Base-by-base conservation (phyloP, 2,888 invertebrate genomes). In the Selenia dentaria region DNA sequence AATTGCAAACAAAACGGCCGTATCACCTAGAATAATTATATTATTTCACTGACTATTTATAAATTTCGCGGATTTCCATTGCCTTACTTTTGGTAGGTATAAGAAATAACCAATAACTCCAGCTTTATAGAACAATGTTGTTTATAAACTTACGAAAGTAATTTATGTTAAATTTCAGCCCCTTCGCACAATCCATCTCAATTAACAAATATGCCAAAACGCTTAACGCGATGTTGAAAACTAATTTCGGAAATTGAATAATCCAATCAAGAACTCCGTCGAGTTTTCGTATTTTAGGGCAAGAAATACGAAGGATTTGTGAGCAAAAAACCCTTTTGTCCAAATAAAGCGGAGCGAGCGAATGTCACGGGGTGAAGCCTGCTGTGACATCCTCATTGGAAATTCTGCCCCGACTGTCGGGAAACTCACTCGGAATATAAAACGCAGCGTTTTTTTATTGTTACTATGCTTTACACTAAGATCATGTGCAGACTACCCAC, bases 271-370 rank as follows among this genome's bases (percentile, higher is more conserved):
- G 57, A 57, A 42, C 37, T 41, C 39, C 56, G 48, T 53, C 51
- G 53, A 59, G 47, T 49, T 60, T 54, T 51, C 51, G 60, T 64
- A 68, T 61, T 67, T 67, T 54, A 59, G 50, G 64, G 64, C 64
- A 69, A 66, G 72, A 73, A 74, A 70, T 64, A 61, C 60, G 62
- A 62, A 57, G 62, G 59, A 72, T 73, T 72, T 70, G 70, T 53
- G 57, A 38, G 50, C 70, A 73, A 83, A 83, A 85, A 88, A 83
- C 79, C 84, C 82, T 78, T 85, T 86, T 83, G 82, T 83, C 80
- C 81, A 87, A 88, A 85, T 78, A 84, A 68, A 62, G 66, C 73
- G 75, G 72, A 69, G 81, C 66, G 70, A 66, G 77, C 85, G 81
- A 83, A 83, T 77, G 85, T 83, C 83, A 82, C 77, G 57, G 65